Conservation (phyloP, 1,140 invertebrate species). For the Conus betulinus region DNA sequence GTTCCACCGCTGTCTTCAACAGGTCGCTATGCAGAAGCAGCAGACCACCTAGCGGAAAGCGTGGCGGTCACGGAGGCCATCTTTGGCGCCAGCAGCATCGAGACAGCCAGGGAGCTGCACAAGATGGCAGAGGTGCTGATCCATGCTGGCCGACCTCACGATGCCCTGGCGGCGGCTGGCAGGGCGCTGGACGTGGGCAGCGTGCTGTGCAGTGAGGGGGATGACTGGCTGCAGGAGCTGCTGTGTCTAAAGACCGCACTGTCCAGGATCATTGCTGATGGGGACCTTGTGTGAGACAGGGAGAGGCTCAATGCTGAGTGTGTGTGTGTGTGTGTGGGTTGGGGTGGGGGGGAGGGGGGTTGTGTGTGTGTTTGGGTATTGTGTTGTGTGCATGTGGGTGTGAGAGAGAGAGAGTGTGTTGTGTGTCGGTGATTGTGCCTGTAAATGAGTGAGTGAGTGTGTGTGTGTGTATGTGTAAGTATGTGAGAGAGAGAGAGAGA, state of each 20-base stretch:
- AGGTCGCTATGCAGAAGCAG: constrained; percentile 70
- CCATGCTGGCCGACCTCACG: constrained; percentile 73
- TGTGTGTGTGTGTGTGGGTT: background rate
- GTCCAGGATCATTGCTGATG: background rate
- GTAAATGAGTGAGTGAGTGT: no score
- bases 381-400: no score
- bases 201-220: constrained; percentile 43
- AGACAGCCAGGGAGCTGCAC: constrained; percentile 79
- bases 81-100: constrained; percentile 79
- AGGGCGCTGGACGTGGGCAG: constrained; percentile 48
- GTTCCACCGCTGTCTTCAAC: background rate
- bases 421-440: no score
- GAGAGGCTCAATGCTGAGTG: background rate
- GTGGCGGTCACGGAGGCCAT: constrained; percentile 75
- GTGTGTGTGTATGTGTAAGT: no score
- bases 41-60: constrained; percentile 76
- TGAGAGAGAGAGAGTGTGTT: no score
- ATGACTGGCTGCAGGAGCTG: constrained; percentile 33
- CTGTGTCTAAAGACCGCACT: constrained; percentile 19
- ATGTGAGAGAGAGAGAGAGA: no score
- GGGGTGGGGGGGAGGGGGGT: background rate
- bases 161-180: constrained; percentile 45
- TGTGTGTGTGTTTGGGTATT: no score
- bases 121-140: constrained; percentile 76
- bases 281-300: background rate